Evolutionary conservation across 2,888 invertebrate genomes (phyloP), one percentile per base, ranked within the genome.

Genomic region (Acanthoscelides obtectus): DNA sequence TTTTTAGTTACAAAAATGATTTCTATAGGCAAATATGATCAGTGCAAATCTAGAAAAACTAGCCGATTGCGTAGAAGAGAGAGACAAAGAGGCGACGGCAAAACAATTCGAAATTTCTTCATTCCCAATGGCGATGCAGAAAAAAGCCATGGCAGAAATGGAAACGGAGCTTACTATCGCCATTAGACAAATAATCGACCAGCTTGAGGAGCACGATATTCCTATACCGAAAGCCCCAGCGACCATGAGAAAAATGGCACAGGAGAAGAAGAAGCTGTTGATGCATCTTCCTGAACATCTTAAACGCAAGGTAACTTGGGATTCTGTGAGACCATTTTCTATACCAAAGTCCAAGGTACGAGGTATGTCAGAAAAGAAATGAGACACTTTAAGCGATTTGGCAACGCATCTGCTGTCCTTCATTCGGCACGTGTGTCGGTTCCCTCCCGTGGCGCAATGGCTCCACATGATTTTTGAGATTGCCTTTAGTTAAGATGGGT

Each of bases 81-180:
- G 72, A 21, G 72, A 75, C 19, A 71, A 71, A 25, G 77, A 77
- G 68, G 74, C 71, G 22, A 75, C 73, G n/a, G 72, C 65, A 20
- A 74, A 75, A 20, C 72, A 74, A 20, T 75, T 79, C 22, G 79
- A 79, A 74, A 72, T 82, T 20, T 80, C 81, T n/a, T 80, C 81
- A 12, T 82, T 82, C 75, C 81, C 82, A 0, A 78, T 81, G 77
- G 76, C 76, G 6, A 79, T 81, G 79, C 74, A 76, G 21, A 76
- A 72, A 25, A 69, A 72, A 5, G 72, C 73, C 20, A 27, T 75
- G 8, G 67, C 72, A 8, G 77, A 78, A 63, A 66, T 73, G 22
- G 78, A 78, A 71, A 74, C 77, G 0, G 79, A 79, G 72, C 70
- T 65, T 45, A 74, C 75, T 0, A 68, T 76, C 12, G 75, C 75